Conservation (phyloP, 2,113 vertebrate species). For the Heloderma charlesbogerti region DNA sequence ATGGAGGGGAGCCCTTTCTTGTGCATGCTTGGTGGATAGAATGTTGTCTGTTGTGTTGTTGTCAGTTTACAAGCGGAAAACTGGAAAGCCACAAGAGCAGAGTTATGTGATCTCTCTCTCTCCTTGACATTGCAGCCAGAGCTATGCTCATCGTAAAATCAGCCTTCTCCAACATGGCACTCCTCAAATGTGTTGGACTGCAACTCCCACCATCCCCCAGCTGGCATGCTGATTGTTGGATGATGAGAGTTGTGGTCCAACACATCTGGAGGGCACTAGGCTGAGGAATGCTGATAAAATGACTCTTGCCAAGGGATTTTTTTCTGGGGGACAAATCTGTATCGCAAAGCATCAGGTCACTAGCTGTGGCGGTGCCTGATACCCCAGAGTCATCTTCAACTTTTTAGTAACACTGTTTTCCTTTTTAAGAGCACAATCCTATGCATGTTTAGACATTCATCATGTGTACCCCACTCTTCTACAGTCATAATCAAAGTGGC, state of each 20-base stretch:
- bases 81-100: neutral
- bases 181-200: too few relatives aligned
- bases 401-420: neutral
- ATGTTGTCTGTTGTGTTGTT: neutral
- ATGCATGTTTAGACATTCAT: neutral
- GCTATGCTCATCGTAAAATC: neutral
- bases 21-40: conserved; percentile 7
- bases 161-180: too few relatives aligned
- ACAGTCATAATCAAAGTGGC: neutral
- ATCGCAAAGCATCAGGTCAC: neutral
- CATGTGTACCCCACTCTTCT: neutral
- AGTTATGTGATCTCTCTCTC: neutral
- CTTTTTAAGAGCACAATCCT: neutral
- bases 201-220: too few relatives aligned
- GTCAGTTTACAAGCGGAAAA: neutral
- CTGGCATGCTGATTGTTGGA: too few relatives aligned
- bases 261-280: too few relatives aligned
- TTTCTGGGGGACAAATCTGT: neutral
- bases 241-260: too few relatives aligned
- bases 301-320: neutral
- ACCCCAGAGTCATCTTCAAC: neutral
- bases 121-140: neutral
- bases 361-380: too few relatives aligned
- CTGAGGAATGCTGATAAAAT: too few relatives aligned
- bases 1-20: conserved; percentile 25